A percentile compares a stretch with the other conserved stretches of the same genome.
These are phyloP conservation scores for Harmothoe impar DNA, from an alignment of 2,888 invertebrate genomes.

Conservation along the genomic window DNA sequence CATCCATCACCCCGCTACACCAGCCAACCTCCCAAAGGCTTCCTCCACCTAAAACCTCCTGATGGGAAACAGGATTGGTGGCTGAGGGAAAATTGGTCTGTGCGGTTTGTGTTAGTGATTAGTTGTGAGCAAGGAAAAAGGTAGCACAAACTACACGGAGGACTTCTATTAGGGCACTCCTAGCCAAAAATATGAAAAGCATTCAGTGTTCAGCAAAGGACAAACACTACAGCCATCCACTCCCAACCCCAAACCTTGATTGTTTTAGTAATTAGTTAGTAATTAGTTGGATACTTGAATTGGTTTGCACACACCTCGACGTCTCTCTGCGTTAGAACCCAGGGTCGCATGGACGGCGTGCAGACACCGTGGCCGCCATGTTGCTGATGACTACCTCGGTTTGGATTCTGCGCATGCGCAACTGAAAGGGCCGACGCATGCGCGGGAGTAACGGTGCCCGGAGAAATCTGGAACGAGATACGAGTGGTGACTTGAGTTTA, in stretches of 20 bases:
- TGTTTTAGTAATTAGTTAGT: neutral
- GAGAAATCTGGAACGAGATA: conserved; percentile 52
- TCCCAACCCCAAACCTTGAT: neutral
- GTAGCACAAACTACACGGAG: too few species aligned
- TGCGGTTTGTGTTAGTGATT: neutral
- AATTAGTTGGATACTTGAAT: conserved; percentile 11
- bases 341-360: conserved; percentile 55
- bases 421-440: conserved; percentile 55
- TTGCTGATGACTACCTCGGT: conserved; percentile 46
- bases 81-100: neutral
- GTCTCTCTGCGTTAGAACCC: conserved; percentile 54
- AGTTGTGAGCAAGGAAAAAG: neutral
- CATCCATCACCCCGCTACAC: too few species aligned
- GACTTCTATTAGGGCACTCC: too few species aligned
- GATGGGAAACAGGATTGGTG: too few species aligned
- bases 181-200: too few species aligned
- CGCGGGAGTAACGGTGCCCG: conserved; percentile 56
- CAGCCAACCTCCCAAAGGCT: too few species aligned
- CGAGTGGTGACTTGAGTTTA: conserved; percentile 34
- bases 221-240: too few species aligned
- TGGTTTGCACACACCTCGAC: conserved; percentile 50
- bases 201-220: too few species aligned
- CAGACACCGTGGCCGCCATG: conserved; percentile 37
- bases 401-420: conserved; percentile 34
- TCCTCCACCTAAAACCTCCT: too few species aligned